These are phyloP conservation scores for Scylla paramamosain DNA, from an alignment of 1,140 invertebrate genomes.

Conservation along the genomic window DNA sequence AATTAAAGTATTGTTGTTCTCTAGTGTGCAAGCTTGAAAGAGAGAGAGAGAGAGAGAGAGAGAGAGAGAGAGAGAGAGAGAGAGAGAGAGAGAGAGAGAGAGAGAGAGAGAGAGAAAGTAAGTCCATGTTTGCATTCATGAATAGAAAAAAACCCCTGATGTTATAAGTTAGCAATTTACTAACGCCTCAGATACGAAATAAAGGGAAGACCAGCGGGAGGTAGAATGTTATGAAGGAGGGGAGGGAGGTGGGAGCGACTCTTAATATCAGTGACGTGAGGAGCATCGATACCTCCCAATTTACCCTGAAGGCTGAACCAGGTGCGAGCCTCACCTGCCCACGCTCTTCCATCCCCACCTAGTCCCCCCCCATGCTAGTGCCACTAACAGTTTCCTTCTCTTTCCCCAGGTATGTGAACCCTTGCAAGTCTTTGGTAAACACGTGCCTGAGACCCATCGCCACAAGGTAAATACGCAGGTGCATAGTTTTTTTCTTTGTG, in stretches of 20 bases:
- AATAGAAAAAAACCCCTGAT: no score
- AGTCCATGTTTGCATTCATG: no score
- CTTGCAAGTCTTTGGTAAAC: neutral
- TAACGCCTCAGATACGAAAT: neutral
- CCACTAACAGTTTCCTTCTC: constrained; percentile 5
- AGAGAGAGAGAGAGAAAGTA: no score
- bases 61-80: no score
- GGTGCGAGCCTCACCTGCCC: neutral
- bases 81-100: no score
- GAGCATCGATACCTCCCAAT: neutral
- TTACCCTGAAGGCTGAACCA: neutral
- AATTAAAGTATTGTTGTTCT: neutral
- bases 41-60: no score
- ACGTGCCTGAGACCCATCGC: neutral
- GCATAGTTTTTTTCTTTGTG: neutral
- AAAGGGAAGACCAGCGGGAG: neutral
- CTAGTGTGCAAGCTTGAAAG: neutral
- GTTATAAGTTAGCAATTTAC: no score
- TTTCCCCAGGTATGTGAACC: constrained; percentile 41
- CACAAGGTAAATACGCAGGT: neutral
- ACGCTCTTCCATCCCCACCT: neutral
- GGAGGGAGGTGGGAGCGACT: no score
- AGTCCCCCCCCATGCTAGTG: neutral
- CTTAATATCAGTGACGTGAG: neutral
- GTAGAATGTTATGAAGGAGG: neutral